These are phyloP conservation scores for Volucella inanis DNA, from an alignment of 2,888 invertebrate species.

Conservation along the genomic window DNA sequence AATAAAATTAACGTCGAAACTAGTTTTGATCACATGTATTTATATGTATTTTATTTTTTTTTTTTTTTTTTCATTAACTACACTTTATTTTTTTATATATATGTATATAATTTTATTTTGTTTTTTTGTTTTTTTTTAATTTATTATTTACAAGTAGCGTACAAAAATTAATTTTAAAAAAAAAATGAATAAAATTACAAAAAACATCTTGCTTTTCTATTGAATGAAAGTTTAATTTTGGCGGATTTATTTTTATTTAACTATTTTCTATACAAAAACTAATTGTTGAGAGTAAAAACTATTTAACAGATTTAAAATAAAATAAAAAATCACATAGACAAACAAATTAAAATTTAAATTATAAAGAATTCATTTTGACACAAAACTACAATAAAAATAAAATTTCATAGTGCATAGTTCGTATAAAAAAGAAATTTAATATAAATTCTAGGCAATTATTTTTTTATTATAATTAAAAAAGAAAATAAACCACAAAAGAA, in stretches of 20 bases:
- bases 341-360: conserved; percentile 18
- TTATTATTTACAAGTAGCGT: conserved; percentile 67
- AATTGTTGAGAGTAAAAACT: not conserved
- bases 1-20: not conserved
- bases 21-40: conserved; percentile 57
- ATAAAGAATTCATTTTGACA: conserved; percentile 39
- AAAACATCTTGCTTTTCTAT: conserved; percentile 21
- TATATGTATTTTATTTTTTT: conserved; percentile 18
- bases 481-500: conserved; percentile 7
- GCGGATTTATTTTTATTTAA: conserved; percentile 11
- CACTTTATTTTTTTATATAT: conserved; percentile 27
- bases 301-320: conserved; percentile 9
- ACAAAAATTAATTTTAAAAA: conserved; percentile 64
- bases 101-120: not conserved
- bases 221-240: conserved; percentile 23
- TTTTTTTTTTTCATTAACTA: conserved; percentile 36
- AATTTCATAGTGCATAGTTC: conserved; percentile 16
- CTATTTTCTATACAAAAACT: conserved; percentile 8
- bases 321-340: not conserved
- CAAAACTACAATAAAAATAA: not conserved
- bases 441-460: not conserved
- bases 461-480: conserved; percentile 1
- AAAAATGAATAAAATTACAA: conserved; percentile 37
- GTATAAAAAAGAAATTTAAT: conserved; percentile 36
- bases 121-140: conserved; percentile 5